Evolutionary conservation across 2,888 invertebrate genomes (phyloP).

Genomic region (Poecilus cupreus): DNA sequence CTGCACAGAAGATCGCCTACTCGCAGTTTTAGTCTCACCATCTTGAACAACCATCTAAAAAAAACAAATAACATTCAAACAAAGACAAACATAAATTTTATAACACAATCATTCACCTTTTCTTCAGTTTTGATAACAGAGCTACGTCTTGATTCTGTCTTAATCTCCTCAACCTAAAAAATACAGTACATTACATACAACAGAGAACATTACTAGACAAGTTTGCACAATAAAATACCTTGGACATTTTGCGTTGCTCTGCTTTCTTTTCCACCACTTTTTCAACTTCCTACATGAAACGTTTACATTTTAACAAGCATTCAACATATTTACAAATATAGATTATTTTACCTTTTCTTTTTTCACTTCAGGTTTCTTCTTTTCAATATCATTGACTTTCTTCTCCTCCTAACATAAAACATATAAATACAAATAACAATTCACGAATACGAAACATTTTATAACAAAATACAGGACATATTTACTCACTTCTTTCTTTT

Average conservation of each 20-base stretch:
- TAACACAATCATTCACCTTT: conserved; percentile 65
- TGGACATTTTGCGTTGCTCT: conserved; percentile 69
- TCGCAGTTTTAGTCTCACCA: conserved; percentile 68
- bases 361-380: conserved; percentile 66
- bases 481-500: conserved; percentile 64
- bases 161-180: conserved; percentile 69
- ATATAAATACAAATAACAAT: conserved; percentile 22
- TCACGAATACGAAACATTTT: background rate
- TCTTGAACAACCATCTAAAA: conserved; percentile 68
- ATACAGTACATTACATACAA: conserved; percentile 36
- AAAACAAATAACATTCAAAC: conserved; percentile 18
- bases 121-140: conserved; percentile 70
- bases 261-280: conserved; percentile 72
- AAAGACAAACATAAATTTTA: background rate
- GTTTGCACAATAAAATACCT: conserved; percentile 39
- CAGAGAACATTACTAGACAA: background rate
- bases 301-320: conserved; percentile 50
- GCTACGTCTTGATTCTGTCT: conserved; percentile 70
- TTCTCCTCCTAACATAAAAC: conserved; percentile 66
- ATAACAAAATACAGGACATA: conserved; percentile 9
- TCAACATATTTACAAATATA: conserved; percentile 30
- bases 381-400: conserved; percentile 68
- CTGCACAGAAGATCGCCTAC: conserved; percentile 70
- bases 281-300: conserved; percentile 64
- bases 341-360: conserved; percentile 64